Conservation (phyloP, 2,113 vertebrate genomes). For the Chloropsis hardwickii region DNA sequence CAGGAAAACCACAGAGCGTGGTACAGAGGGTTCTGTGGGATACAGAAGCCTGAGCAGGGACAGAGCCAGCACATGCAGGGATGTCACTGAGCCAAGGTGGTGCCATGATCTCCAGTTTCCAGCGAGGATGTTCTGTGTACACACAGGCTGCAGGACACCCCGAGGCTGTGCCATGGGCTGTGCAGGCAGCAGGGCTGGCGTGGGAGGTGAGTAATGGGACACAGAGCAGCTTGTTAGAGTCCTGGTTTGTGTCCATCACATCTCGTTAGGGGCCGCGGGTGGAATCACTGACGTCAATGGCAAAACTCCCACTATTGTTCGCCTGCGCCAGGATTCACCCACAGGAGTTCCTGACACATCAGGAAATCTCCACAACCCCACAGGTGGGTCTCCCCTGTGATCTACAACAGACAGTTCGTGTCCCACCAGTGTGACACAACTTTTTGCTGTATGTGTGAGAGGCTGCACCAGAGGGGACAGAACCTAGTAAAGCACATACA, state of each 20-base stretch:
- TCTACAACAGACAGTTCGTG: not conserved
- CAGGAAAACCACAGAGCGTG: fast-evolving
- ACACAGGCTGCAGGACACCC: not conserved
- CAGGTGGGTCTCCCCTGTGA: not conserved
- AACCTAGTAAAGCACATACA: fast-evolving
- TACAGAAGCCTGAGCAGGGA: not conserved
- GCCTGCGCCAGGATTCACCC: not conserved
- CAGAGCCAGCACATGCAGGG: not conserved
- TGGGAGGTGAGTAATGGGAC: not conserved
- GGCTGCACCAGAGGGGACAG: not conserved
- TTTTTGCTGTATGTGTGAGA: not conserved
- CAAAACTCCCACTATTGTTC: not conserved
- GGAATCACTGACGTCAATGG: not conserved
- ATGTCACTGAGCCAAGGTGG: not conserved
- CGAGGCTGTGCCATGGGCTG: not conserved
- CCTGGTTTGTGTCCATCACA: not conserved
- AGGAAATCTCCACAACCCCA: not conserved
- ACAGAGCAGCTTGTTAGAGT: not conserved
- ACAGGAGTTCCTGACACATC: not conserved
- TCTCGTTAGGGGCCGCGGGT: not conserved
- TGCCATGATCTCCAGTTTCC: not conserved
- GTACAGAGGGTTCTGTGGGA: not conserved
- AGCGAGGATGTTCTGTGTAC: fast-evolving
- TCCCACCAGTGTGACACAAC: not conserved
- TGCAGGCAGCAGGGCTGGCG: fast-evolving